Evolutionary conservation across 2,797 vertebrate species (phyloP).

Genomic region (Diplodus puntazzo): DNA sequence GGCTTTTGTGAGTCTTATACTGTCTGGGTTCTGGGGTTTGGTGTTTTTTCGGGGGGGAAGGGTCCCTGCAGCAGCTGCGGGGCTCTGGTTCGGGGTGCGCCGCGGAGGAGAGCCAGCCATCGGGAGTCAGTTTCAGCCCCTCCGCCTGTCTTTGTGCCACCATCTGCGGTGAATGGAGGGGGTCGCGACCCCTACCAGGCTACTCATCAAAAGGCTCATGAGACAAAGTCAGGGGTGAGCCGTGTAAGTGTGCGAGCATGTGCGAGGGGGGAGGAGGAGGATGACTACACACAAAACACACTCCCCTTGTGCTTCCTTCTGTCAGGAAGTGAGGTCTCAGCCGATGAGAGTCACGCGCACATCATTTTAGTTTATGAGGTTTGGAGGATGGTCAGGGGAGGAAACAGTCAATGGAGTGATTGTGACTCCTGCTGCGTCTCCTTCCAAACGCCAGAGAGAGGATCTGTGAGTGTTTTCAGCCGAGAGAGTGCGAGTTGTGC

Average conservation of each 20-base stretch:
- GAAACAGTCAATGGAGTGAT: constrained; percentile 41
- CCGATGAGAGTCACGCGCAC: constrained; percentile 59
- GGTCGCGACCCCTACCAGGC: constrained; percentile 71
- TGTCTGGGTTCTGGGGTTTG: constrained; percentile 42
- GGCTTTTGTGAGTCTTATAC: constrained; percentile 55
- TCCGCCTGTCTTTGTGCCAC: constrained; percentile 76
- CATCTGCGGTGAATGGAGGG: constrained; percentile 80
- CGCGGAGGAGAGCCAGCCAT: constrained; percentile 34
- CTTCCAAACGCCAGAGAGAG: constrained; percentile 23
- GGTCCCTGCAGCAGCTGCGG: constrained; percentile 63
- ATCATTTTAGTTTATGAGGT: constrained; percentile 32
- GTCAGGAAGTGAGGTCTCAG: constrained; percentile 57
- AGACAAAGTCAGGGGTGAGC: constrained; percentile 67
- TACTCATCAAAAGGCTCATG: constrained; percentile 60
- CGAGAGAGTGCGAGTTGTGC: constrained; percentile 21
- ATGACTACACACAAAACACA: constrained; percentile 56
- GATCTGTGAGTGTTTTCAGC: constrained; percentile 40
- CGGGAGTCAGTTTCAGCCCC: constrained; percentile 46
- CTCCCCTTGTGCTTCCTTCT: constrained; percentile 51
- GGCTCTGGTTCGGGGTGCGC: constrained; percentile 36
- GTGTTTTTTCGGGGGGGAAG: constrained; percentile 1
- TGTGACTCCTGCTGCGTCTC: constrained; percentile 28
- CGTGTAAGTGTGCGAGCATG: constrained; percentile 60
- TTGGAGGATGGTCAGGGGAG: constrained; percentile 25
- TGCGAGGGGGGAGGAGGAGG: constrained; percentile 22